A percentile compares a stretch with the other conserved stretches of the same genome.
Conservation (phyloP, 2,113 vertebrate genomes). For the Tragelaphus imberbis region DNA sequence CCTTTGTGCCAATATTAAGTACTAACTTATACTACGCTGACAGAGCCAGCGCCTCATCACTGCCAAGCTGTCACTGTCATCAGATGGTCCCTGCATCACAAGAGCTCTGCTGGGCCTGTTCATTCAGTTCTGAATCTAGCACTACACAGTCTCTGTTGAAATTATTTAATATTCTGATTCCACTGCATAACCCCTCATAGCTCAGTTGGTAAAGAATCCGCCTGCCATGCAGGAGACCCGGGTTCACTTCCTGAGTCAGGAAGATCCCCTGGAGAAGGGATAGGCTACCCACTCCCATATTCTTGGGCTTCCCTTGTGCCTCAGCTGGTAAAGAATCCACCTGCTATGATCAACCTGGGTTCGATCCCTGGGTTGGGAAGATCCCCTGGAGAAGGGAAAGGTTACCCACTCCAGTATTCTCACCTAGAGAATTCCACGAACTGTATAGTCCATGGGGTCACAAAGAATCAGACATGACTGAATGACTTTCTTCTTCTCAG, state of each 20-base stretch:
- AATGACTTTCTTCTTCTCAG: background rate
- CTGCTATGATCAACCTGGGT: rapidly evolving
- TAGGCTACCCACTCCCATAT: background rate
- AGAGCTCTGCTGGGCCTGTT: background rate
- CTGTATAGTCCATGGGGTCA: background rate
- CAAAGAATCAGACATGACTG: background rate
- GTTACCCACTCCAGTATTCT: background rate
- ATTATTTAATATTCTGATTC: background rate
- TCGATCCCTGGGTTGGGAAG: background rate
- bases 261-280: background rate
- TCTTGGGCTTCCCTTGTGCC: background rate
- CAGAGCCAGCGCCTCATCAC: too few species aligned
- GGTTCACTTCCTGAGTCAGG: background rate
- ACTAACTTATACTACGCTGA: background rate
- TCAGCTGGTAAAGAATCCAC: background rate
- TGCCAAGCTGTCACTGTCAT: background rate
- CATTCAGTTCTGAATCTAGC: background rate
- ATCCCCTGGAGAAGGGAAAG: background rate
- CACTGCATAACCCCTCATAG: background rate
- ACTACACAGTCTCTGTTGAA: background rate
- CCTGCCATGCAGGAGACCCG: background rate
- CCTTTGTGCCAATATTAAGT: background rate
- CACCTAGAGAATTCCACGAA: background rate
- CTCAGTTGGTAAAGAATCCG: background rate
- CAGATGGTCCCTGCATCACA: rapidly evolving